These are phyloP conservation scores for Mesitornis unicolor DNA, from an alignment of 2,113 vertebrate genomes.

Conservation along the genomic window DNA sequence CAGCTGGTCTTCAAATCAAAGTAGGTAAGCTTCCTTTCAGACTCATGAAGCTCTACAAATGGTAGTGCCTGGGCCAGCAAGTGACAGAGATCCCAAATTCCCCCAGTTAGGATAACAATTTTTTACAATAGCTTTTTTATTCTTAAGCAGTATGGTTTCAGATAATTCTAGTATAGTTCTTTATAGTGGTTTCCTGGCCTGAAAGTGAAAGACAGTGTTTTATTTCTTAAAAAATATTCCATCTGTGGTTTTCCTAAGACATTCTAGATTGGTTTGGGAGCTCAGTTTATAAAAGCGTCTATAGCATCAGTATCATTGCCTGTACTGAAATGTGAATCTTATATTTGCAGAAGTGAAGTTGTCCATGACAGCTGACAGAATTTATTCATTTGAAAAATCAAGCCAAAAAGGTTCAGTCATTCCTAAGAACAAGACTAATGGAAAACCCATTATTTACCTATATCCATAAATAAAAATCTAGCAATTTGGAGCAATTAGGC, in stretches of 20 bases:
- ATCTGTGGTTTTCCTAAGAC: conserved; percentile 1
- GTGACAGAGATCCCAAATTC: neutral
- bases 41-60: neutral
- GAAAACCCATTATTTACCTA: neutral
- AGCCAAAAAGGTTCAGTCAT: neutral
- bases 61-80: neutral
- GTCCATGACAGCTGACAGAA: neutral
- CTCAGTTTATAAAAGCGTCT: neutral
- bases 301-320: neutral
- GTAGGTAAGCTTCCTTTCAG: neutral
- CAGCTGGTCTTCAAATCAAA: neutral
- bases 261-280: neutral
- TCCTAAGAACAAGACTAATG: neutral
- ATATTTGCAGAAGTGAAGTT: neutral
- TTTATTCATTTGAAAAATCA: neutral
- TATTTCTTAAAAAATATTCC: neutral
- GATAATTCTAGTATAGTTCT: neutral
- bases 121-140: neutral
- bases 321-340: neutral
- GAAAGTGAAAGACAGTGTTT: neutral
- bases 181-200: neutral
- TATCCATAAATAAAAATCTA: neutral
- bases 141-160: neutral
- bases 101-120: fast-evolving
- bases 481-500: neutral